phyloP scores from a whole-genome alignment of 1,140 invertebrate genomes.

The Acromyrmex heyeri region DNA sequence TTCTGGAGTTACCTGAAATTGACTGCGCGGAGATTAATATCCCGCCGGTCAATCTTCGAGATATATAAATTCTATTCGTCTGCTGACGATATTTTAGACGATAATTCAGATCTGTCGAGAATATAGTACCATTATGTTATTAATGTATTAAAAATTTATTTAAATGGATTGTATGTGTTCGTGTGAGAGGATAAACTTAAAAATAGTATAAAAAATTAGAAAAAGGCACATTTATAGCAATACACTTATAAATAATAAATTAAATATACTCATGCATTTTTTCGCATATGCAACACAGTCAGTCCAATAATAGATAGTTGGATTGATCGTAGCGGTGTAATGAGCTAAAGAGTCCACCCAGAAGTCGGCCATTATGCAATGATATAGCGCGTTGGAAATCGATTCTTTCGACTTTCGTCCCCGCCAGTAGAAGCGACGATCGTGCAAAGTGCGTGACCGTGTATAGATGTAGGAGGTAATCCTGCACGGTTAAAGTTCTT shows the following conservation, averaged over 20 bases:
- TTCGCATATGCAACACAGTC: neutral
- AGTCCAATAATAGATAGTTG: neutral
- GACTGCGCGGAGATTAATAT: constrained; percentile 56
- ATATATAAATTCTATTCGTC: constrained; percentile 22
- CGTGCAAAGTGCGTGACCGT: constrained; percentile 68
- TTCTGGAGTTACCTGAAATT: constrained; percentile 55
- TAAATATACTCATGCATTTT: neutral
- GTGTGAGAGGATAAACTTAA: neutral
- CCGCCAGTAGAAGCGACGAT: constrained; percentile 35
- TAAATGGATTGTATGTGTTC: neutral
- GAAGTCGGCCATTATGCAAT: constrained; percentile 16
- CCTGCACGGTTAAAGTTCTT: constrained; percentile 52
- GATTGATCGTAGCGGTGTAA: neutral
- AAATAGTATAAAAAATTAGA: neutral
- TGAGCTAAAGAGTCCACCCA: neutral
- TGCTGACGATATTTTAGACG: constrained; percentile 17
- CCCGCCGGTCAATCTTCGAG: constrained; percentile 19
- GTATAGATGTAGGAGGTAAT: constrained; percentile 52
- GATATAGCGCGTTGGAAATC: constrained; percentile 39
- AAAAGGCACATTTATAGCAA: too few relatives aligned
- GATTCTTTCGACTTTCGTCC: constrained; percentile 59
- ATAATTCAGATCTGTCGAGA: neutral
- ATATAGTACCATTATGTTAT: neutral
- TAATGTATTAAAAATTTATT: neutral
- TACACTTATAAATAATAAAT: constrained; percentile 12